A percentile compares a stretch with the other conserved stretches of the same genome.
Evolutionary conservation across 2,797 vertebrate species (phyloP).

Genomic region (Artibeus jamaicensis): DNA sequence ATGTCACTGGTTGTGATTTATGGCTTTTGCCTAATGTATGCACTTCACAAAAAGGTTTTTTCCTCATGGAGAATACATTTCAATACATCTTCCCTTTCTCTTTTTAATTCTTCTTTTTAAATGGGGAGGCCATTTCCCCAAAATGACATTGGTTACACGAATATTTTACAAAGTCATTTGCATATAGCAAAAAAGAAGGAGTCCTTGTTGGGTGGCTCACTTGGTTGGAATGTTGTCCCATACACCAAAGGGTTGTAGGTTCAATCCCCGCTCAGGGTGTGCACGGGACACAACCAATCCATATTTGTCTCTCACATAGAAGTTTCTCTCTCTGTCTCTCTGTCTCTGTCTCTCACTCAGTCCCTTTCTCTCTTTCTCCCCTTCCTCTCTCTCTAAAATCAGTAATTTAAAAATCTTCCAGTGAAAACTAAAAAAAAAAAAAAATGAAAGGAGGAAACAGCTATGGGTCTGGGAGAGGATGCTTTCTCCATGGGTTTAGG

Average conservation of each 20-base stretch:
- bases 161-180: background rate
- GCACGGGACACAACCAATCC: background rate
- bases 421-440: too few species aligned
- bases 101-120: slow-evolving; percentile 4
- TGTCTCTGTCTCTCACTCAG: background rate
- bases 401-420: background rate
- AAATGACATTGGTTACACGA: background rate
- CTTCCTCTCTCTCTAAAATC: background rate
- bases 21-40: background rate
- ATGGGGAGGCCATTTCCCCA: background rate
- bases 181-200: background rate
- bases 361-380: too few species aligned
- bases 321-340: background rate
- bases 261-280: background rate
- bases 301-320: background rate
- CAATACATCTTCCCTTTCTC: background rate
- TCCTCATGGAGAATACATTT: background rate
- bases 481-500: background rate
- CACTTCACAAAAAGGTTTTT: background rate
- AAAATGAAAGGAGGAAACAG: background rate
- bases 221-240: background rate
- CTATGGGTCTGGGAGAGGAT: background rate
- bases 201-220: background rate
- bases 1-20: slow-evolving; percentile 46
- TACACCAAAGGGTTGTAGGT: background rate